A percentile compares a stretch with the other conserved stretches of the same genome.
Evolutionary conservation across 2,113 vertebrate genomes (phyloP).

Genomic region (Sebastes schlegelii): DNA sequence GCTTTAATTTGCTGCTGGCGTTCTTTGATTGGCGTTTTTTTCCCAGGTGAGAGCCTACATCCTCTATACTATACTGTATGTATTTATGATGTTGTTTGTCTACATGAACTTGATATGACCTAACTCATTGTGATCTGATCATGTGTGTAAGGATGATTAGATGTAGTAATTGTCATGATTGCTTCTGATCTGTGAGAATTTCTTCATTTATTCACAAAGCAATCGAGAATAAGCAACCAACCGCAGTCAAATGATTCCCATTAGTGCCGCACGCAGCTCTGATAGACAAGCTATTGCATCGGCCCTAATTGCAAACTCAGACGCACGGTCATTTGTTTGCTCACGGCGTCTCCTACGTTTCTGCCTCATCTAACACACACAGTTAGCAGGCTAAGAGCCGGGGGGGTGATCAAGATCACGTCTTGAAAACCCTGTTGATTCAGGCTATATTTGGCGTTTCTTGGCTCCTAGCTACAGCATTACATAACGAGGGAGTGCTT

Average conservation of each 20-base stretch:
- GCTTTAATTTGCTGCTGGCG: background rate
- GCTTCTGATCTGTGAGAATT: slow-evolving; percentile 46
- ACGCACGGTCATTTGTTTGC: slow-evolving; percentile 67
- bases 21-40: background rate
- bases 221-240: slow-evolving; percentile 11
- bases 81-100: background rate
- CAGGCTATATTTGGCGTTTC: slow-evolving; percentile 60
- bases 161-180: slow-evolving; percentile 35
- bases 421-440: slow-evolving; percentile 59
- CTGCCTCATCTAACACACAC: slow-evolving; percentile 63
- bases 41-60: background rate
- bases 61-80: background rate
- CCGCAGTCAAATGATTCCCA: slow-evolving; percentile 43
- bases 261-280: slow-evolving; percentile 58
- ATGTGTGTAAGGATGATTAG: slow-evolving; percentile 25
- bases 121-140: slow-evolving; percentile 33
- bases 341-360: slow-evolving; percentile 59
- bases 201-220: slow-evolving; percentile 39
- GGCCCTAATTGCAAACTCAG: slow-evolving; percentile 73
- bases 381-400: slow-evolving; percentile 41
- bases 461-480: slow-evolving; percentile 49
- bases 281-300: slow-evolving; percentile 71
- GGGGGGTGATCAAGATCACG: slow-evolving; percentile 54
- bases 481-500: slow-evolving; percentile 55
- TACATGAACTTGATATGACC: background rate